These are phyloP conservation scores for Orthosia gracilis DNA, from an alignment of 2,888 invertebrate species.

Conservation along the genomic window DNA sequence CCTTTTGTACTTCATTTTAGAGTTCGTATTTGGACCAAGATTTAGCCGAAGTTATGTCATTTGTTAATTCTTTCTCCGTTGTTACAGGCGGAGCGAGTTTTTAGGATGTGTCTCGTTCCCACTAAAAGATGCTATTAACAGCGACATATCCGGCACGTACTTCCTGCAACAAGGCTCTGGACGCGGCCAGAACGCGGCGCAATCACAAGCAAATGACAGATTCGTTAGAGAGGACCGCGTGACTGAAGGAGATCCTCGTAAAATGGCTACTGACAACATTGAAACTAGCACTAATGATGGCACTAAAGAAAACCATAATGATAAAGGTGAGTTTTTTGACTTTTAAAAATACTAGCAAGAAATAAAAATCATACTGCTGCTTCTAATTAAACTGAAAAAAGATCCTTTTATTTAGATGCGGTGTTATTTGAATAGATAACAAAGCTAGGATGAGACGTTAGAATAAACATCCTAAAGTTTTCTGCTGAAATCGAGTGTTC, in stretches of 20 bases:
- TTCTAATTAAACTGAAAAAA: no score
- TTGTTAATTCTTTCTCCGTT: conserved; percentile 66
- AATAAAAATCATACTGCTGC: neutral
- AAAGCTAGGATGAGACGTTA: no score
- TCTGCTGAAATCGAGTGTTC: no score
- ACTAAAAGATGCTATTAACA: conserved; percentile 95
- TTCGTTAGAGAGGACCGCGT: conserved; percentile 76
- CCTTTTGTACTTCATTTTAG: conserved; percentile 14
- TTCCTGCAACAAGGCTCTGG: conserved; percentile 91
- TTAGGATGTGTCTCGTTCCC: conserved; percentile 98
- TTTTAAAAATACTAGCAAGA: neutral
- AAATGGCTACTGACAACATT: conserved; percentile 89
- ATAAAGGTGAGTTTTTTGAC: conserved; percentile 78
- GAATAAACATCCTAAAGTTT: no score
- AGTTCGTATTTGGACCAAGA: neutral
- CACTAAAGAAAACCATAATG: conserved; percentile 84
- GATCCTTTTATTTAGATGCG: no score
- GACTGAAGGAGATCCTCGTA: conserved; percentile 80
- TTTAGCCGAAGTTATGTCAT: neutral
- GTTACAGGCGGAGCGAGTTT: conserved; percentile 97
- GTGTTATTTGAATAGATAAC: no score
- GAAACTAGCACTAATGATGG: conserved; percentile 88
- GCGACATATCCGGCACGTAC: conserved; percentile 93
- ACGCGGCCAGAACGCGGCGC: conserved; percentile 75
- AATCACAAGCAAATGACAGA: conserved; percentile 77